Base-by-base conservation (phyloP, 2,797 vertebrate genomes). In the Crenuchus spilurus region DNA sequence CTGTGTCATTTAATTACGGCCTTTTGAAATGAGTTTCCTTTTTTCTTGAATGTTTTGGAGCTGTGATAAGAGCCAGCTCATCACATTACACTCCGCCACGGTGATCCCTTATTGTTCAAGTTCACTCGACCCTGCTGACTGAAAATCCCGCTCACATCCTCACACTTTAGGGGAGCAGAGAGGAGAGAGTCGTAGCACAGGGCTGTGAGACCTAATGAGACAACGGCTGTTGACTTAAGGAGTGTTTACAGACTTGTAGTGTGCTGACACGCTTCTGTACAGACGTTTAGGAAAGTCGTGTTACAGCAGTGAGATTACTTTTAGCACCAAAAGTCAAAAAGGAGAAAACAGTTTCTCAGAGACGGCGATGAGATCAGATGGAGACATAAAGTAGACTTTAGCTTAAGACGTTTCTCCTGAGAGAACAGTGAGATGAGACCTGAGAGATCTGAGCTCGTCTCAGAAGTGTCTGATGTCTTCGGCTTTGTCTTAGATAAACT, bases 1-100 rank as follows among this genome's bases (percentile, higher is more conserved):
- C 79, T 70, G 66, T 76, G 57, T 77, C 66, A 77, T 80, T 80
- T 80, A 77, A 80, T 80, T 77, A 77, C 64, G 57, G 63, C 33
- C 13, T 16, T 71, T 68, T 72, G 73, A 75, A 77, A 80, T 76
- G 63, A 80, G 68, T 80, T 80, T 77, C 61, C 46, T 74, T 58
- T 72, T 80, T 69, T 67, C 70, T 69, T 71, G 62, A 80, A 73
- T 41, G 44, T 80, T 74, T 74, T 70, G 61, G 44, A 60, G 60
- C 66, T 55, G 31, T 30, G 74, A 80, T 74, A 80, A 77, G 48
- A 70, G 54, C 54, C 42, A 55, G 66, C 70, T 70, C 70, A 77
- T 70, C 66, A 74, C 65, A 70, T 74, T 72, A 73, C 28, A 51
- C 46, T 52, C 39, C 20, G 42, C 70, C 42, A 37, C 41, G 46